Evolutionary conservation across 2,888 invertebrate genomes (phyloP).

Genomic region (Pemphredon lugubris): DNA sequence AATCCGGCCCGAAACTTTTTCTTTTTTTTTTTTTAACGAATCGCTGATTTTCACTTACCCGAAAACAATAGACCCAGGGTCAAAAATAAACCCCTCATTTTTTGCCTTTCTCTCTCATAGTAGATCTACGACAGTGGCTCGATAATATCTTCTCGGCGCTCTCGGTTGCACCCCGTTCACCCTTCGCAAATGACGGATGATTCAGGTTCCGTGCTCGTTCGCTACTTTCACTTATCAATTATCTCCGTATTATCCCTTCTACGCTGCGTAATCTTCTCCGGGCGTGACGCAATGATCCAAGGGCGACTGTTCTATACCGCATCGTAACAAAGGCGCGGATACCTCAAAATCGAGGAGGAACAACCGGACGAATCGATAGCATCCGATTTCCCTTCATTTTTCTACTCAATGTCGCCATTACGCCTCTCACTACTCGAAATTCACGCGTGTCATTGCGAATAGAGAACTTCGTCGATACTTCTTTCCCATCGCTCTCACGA

Average conservation of each 20-base stretch:
- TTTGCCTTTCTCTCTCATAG: constrained; percentile 68
- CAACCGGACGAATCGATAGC: constrained; percentile 44
- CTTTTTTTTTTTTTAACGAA: constrained; percentile 12
- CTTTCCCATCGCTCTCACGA: constrained; percentile 29
- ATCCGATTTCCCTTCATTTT: constrained; percentile 44
- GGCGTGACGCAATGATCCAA: constrained; percentile 40
- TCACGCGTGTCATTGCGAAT: constrained; percentile 27
- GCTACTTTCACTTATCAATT: constrained; percentile 45
- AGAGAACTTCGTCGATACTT: constrained; percentile 44
- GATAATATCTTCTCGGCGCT: constrained; percentile 27
- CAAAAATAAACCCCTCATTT: constrained; percentile 78
- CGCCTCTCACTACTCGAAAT: constrained; percentile 20
- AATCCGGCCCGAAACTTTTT: constrained; percentile 7
- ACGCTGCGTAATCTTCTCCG: constrained; percentile 30
- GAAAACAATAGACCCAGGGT: constrained; percentile 77
- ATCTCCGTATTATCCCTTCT: constrained; percentile 34
- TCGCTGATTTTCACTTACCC: constrained; percentile 71
- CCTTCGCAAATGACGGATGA: too few relatives aligned
- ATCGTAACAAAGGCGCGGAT: constrained; percentile 32
- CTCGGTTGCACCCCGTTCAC: constrained; percentile 10
- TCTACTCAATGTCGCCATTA: constrained; percentile 44
- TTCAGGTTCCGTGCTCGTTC: neutral
- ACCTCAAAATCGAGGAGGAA: constrained; percentile 30
- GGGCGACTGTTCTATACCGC: constrained; percentile 34
- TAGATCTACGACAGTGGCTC: constrained; percentile 46